phyloP scores from a whole-genome alignment of 2,888 invertebrate species.

The Drosophila antonietae region DNA sequence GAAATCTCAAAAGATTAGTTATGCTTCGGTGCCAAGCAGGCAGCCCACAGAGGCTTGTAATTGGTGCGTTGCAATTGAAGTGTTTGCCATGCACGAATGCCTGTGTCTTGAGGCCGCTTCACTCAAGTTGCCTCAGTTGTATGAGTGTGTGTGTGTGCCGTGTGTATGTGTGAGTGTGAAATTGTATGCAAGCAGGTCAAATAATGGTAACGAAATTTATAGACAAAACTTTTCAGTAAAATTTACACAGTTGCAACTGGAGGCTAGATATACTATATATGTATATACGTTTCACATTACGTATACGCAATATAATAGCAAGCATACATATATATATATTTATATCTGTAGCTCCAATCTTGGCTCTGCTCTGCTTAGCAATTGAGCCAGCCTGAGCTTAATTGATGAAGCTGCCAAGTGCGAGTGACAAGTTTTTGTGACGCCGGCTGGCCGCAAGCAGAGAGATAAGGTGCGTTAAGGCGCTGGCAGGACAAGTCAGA shows the following conservation, averaged over 20 bases:
- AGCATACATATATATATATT: constrained; percentile 1
- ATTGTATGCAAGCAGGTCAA: constrained; percentile 80
- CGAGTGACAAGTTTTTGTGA: constrained; percentile 66
- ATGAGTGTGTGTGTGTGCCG: constrained; percentile 17
- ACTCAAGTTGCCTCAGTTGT: constrained; percentile 45
- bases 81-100: constrained; percentile 77
- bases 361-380: constrained; percentile 18
- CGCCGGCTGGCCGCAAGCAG: background rate
- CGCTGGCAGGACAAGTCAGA: constrained; percentile 3
- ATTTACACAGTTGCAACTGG: constrained; percentile 16
- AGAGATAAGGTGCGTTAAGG: background rate
- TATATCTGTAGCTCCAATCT: constrained; percentile 10
- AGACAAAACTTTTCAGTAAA: constrained; percentile 60
- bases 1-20: constrained; percentile 81
- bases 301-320: constrained; percentile 51
- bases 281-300: constrained; percentile 11
- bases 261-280: background rate
- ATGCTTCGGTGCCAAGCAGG: constrained; percentile 76
- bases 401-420: constrained; percentile 78
- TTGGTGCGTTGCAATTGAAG: constrained; percentile 80
- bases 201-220: constrained; percentile 71
- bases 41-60: constrained; percentile 62
- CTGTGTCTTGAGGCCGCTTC: constrained; percentile 71
- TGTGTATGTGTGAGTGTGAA: constrained; percentile 32
- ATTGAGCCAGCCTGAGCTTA: constrained; percentile 51